These are phyloP conservation scores for Sinodicranocentrus sp. DNA, from an alignment of 2,888 invertebrate genomes.

Conservation along the genomic window DNA sequence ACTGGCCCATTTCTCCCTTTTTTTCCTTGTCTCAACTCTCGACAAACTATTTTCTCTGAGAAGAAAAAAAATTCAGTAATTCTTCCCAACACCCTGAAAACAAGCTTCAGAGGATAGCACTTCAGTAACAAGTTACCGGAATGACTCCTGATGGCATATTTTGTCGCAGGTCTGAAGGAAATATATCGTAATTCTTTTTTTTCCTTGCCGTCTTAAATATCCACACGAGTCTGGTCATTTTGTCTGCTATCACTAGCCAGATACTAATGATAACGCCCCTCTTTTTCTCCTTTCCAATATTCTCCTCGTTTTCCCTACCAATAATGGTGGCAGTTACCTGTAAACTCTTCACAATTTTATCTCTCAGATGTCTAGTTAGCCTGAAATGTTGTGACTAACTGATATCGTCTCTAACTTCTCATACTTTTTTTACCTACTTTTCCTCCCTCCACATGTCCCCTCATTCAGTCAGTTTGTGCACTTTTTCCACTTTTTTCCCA, in stretches of 20 bases:
- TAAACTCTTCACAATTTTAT: conserved; percentile 23
- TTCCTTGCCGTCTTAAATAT: no score
- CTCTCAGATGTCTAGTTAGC: conserved; percentile 48
- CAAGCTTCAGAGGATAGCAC: no score
- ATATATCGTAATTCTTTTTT: no score
- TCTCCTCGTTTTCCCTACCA: conserved; percentile 29
- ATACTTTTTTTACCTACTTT: neutral
- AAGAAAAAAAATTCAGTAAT: no score
- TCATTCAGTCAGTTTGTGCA: neutral
- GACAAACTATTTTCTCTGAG: no score
- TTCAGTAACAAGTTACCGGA: no score
- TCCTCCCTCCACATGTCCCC: conserved; percentile 3
- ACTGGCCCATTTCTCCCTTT: no score
- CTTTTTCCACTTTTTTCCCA: neutral
- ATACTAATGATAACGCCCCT: conserved; percentile 9
- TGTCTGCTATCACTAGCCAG: neutral
- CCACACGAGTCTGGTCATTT: no score
- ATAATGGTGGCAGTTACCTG: conserved; percentile 17
- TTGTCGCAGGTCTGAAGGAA: no score
- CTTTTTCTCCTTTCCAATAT: neutral
- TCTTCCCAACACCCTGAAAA: no score
- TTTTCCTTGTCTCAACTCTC: no score
- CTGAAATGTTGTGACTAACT: conserved; percentile 52
- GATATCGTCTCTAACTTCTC: conserved; percentile 32
- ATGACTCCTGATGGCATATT: no score